phyloP scores from a whole-genome alignment of 2,113 vertebrate genomes.

The Eurystomus gularis region DNA sequence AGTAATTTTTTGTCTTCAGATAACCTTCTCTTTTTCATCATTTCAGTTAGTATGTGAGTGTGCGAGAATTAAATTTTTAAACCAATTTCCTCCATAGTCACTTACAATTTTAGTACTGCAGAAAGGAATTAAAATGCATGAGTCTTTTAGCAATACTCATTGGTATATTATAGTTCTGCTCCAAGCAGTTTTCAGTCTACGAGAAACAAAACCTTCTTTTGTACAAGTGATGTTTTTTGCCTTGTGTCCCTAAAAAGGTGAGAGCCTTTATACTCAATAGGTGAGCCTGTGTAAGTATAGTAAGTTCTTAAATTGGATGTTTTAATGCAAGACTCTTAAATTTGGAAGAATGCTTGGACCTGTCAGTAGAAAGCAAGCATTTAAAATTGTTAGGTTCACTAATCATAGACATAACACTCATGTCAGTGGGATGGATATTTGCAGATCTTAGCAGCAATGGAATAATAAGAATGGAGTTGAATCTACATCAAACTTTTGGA shows the following conservation, averaged over 20 bases:
- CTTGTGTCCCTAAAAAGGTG: background rate
- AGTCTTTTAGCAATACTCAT: background rate
- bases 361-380: background rate
- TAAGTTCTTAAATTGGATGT: background rate
- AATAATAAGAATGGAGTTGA: background rate
- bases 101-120: background rate
- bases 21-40: background rate
- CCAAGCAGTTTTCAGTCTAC: background rate
- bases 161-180: background rate
- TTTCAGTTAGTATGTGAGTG: background rate
- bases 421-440: background rate
- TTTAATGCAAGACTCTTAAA: background rate
- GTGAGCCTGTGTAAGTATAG: background rate
- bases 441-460: background rate
- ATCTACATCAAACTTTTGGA: background rate
- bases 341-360: background rate
- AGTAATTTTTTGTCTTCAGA: background rate
- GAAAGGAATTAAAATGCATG: background rate
- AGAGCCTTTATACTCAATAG: background rate
- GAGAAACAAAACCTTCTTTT: background rate
- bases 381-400: background rate
- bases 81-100: background rate
- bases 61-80: background rate
- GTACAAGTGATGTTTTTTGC: background rate
- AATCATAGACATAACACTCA: background rate